Percentiles rank a stretch among this genome's conserved stretches.
Conservation (phyloP, 1,140 invertebrate species). For the Rhagoletis zephyria region DNA sequence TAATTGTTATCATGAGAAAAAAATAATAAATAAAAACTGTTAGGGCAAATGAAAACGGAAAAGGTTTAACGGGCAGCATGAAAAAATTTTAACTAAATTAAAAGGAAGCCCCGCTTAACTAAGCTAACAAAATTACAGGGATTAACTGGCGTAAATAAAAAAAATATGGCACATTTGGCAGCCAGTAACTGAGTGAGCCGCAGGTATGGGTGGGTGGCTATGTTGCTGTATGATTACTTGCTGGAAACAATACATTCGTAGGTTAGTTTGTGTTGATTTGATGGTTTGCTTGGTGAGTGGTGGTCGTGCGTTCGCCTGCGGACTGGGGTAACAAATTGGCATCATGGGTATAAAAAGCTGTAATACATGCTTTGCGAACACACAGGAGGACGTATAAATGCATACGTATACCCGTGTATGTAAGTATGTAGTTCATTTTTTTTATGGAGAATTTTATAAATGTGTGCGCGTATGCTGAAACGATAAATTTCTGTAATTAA, state of each 20-base stretch:
- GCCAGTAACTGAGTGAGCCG: neutral
- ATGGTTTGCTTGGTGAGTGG: neutral
- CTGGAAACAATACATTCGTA: slow-evolving; percentile 13
- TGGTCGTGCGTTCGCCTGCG: neutral
- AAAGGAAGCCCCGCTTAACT: slow-evolving; percentile 28
- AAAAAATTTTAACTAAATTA: slow-evolving; percentile 34
- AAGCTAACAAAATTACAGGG: slow-evolving; percentile 41
- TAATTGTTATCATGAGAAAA: slow-evolving; percentile 21
- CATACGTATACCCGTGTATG: neutral
- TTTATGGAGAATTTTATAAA: neutral
- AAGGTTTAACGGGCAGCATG: slow-evolving; percentile 7
- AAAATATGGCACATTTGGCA: neutral
- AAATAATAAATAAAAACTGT: neutral
- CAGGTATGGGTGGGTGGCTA: neutral
- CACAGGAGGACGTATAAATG: neutral
- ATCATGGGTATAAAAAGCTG: slow-evolving; percentile 59
- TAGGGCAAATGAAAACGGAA: neutral
- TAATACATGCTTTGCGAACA: slow-evolving; percentile 39
- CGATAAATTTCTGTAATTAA: slow-evolving; percentile 31
- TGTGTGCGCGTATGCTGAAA: neutral
- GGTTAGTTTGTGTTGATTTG: neutral
- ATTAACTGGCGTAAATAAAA: slow-evolving; percentile 21
- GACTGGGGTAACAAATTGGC: slow-evolving; percentile 70
- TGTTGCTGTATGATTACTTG: neutral
- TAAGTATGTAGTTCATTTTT: neutral